phyloP scores from a whole-genome alignment of 2,888 invertebrate species.

The Spialia ferax region DNA sequence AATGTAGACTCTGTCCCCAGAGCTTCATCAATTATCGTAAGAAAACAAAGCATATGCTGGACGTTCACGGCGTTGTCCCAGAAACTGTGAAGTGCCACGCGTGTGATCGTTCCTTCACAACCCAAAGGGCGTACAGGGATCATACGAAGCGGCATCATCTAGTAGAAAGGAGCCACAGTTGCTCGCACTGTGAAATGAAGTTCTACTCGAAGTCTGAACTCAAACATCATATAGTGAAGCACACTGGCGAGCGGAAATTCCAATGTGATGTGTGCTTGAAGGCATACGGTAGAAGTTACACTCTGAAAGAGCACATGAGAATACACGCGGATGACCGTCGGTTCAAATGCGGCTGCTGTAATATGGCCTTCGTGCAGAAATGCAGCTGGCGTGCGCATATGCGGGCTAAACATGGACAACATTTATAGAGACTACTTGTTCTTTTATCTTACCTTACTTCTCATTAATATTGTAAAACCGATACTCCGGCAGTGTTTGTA shows the following conservation, averaged over 20 bases:
- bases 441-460: too few relatives aligned
- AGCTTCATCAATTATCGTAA: conserved; percentile 60
- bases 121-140: conserved; percentile 48
- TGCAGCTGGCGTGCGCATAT: background rate
- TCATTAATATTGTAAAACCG: too few relatives aligned
- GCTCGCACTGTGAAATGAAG: conserved; percentile 54
- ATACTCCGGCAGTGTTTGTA: too few relatives aligned
- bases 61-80: conserved; percentile 57
- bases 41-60: conserved; percentile 59
- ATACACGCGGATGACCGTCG: conserved; percentile 52
- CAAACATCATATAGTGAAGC: conserved; percentile 65
- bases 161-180: conserved; percentile 55
- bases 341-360: conserved; percentile 43
- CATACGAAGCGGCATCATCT: conserved; percentile 66
- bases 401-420: conserved; percentile 46
- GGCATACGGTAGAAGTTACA: conserved; percentile 50
- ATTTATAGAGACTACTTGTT: conserved; percentile 43
- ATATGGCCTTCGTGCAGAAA: conserved; percentile 37
- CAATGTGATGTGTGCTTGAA: conserved; percentile 66
- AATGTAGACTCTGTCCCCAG: conserved; percentile 66
- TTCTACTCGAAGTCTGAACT: conserved; percentile 63
- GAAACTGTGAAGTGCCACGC: conserved; percentile 58
- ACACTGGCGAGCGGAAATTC: conserved; percentile 61
- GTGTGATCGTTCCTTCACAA: conserved; percentile 60
- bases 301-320: conserved; percentile 49